Percentiles rank a stretch among this genome's conserved stretches.
Conservation (phyloP, 2,113 vertebrate genomes). For the Macquaria ambigua region DNA sequence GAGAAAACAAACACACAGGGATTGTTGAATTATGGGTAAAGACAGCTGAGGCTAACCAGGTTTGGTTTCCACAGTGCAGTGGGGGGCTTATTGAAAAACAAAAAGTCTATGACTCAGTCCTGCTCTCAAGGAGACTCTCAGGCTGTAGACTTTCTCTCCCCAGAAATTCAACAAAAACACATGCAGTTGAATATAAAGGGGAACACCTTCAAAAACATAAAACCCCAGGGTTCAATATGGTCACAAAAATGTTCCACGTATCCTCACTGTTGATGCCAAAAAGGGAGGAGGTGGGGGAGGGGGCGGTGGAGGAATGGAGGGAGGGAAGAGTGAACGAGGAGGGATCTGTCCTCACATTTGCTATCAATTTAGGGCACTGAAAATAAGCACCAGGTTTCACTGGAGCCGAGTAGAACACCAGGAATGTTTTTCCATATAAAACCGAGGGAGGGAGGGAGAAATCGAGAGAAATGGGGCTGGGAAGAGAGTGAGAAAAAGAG, state of each 20-base stretch:
- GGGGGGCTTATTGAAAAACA: constrained; percentile 82
- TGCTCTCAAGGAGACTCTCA: constrained; percentile 72
- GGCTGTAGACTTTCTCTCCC: constrained; percentile 65
- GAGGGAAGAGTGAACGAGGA: constrained; percentile 63
- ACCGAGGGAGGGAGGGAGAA: constrained; percentile 64
- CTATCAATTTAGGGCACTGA: constrained; percentile 87
- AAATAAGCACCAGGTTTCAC: constrained; percentile 86
- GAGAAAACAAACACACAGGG: constrained; percentile 78
- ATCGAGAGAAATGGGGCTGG: constrained; percentile 35
- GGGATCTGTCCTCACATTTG: constrained; percentile 86
- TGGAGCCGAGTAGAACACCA: constrained; percentile 81
- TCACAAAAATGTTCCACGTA: constrained; percentile 85
- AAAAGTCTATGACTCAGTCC: constrained; percentile 79
- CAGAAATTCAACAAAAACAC: constrained; percentile 78
- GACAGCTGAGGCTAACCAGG: constrained; percentile 84
- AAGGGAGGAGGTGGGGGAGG: constrained; percentile 61
- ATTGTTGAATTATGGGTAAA: constrained; percentile 84
- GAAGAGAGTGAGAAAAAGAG: constrained; percentile 40
- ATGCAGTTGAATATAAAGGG: constrained; percentile 77
- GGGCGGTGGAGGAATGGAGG: constrained; percentile 31
- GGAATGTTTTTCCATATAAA: constrained; percentile 88
- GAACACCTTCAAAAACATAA: constrained; percentile 84
- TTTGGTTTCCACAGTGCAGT: constrained; percentile 77
- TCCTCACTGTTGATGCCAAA: constrained; percentile 76
- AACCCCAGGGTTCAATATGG: constrained; percentile 78